A percentile compares a stretch with the other conserved stretches of the same genome.
phyloP scores from a whole-genome alignment of 2,888 invertebrate genomes.

The Metacarcinus magister region DNA sequence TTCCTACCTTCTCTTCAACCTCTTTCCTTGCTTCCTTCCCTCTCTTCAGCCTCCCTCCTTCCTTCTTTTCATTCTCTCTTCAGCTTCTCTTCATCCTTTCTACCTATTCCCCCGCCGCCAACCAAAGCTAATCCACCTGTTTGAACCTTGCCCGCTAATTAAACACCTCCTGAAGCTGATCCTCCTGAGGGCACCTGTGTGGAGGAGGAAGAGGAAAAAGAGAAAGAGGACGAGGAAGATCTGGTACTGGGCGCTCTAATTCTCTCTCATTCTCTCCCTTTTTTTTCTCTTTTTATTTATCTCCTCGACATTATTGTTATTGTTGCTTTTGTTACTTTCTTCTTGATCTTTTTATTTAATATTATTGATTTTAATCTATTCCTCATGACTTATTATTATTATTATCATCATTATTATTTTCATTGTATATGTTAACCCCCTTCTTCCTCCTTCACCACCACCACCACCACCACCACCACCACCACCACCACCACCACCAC shows the following conservation, averaged over 20 bases:
- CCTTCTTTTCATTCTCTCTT: too few species aligned
- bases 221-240: too few species aligned
- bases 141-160: not conserved
- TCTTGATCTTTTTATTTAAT: not conserved
- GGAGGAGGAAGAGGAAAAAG: too few species aligned
- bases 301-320: not conserved
- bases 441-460: not conserved
- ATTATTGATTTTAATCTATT: not conserved
- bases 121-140: not conserved
- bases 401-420: not conserved
- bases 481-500: too few species aligned
- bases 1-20: too few species aligned
- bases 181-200: not conserved
- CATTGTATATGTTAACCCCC: not conserved
- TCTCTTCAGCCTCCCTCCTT: too few species aligned
- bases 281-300: conserved; percentile 26
- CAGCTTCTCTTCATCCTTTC: too few species aligned
- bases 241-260: not conserved
- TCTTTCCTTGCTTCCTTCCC: too few species aligned
- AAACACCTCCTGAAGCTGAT: not conserved
- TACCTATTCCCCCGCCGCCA: too few species aligned
- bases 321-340: not conserved
- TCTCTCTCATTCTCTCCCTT: conserved; percentile 55
- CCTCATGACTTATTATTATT: not conserved
- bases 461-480: not conserved